Evolutionary conservation across 1,140 invertebrate species (phyloP), one percentile per base, ranked within the genome.

Genomic region (Physella acuta): DNA sequence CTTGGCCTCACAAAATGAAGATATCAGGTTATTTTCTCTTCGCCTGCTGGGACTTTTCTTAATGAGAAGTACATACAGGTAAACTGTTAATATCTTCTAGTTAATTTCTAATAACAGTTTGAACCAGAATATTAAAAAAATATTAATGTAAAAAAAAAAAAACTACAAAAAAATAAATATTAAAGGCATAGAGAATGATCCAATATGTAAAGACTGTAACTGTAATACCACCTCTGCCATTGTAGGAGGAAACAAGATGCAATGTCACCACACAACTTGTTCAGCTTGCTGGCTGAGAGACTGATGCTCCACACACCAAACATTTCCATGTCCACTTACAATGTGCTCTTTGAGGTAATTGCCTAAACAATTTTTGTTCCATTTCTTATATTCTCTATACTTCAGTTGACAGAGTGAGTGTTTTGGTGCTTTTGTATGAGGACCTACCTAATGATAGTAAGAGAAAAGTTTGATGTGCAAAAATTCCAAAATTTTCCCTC

Each of bases 201-300:
- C n/a, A n/a, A n/a, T n/a, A n/a, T n/a, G n/a, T n/a, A n/a, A n/a
- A n/a, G n/a, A n/a, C n/a, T n/a, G n/a, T n/a, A n/a, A n/a, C n/a
- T n/a, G n/a, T n/a, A n/a, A n/a, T n/a, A n/a, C n/a, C n/a, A n/a
- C n/a, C n/a, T n/a, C n/a, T n/a, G n/a, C n/a, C n/a, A n/a, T n/a
- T n/a, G n/a, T 84, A 96, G 94, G 86, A 89, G 97, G 73, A 99
- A 99, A 86, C 97, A 97, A 83, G 81, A 82, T 68, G 70, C 75
- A 8, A 77, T 99, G 94, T 95, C 93, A 76, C 95, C 96, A 3
- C 92, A 97, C 85, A 99, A 99, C 88, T 88, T 99, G 75, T 99
- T 99, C 86, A 97, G 96, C 24, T 84, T 99, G 70, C 87, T 99
- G 65, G 92, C 95, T 2, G 97, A 98, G 83, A 88, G 95, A 71